phyloP scores from a whole-genome alignment of 2,888 invertebrate species.

The Cephus runcator region DNA sequence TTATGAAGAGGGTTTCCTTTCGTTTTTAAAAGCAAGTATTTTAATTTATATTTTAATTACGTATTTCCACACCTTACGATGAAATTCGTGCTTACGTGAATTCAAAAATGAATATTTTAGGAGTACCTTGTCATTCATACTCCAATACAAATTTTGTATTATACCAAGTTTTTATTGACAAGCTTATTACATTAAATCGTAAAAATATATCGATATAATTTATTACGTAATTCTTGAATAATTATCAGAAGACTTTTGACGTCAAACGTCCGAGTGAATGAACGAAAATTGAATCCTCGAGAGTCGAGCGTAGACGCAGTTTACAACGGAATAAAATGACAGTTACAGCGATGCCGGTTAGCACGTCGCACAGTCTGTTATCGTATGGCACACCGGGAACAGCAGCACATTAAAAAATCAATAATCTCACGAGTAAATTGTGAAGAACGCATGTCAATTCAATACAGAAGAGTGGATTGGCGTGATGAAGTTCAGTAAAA shows the following conservation, averaged over 20 bases:
- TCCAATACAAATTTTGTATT: background rate
- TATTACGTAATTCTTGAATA: background rate
- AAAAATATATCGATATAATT: background rate
- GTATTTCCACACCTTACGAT: background rate
- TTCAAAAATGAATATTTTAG: background rate
- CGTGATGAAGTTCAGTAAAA: background rate
- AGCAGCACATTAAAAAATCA: background rate
- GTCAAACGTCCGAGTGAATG: background rate
- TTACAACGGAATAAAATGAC: background rate
- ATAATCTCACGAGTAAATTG: background rate
- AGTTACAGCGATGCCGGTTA: background rate
- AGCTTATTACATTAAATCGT: background rate
- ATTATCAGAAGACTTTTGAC: background rate
- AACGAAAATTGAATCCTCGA: background rate
- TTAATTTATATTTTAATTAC: background rate
- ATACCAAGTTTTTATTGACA: background rate
- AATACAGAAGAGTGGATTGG: background rate
- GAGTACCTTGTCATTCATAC: too few species aligned
- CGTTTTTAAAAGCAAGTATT: background rate
- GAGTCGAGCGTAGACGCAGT: background rate
- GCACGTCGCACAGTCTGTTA: background rate
- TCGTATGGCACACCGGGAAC: background rate
- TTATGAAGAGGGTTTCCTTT: background rate
- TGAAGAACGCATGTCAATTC: background rate
- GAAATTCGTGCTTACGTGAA: background rate